Percentiles rank a stretch among this genome's conserved stretches.
These are phyloP conservation scores for Brachypodius melanocephalos DNA, from an alignment of 2,113 vertebrate species.

Conservation along the genomic window DNA sequence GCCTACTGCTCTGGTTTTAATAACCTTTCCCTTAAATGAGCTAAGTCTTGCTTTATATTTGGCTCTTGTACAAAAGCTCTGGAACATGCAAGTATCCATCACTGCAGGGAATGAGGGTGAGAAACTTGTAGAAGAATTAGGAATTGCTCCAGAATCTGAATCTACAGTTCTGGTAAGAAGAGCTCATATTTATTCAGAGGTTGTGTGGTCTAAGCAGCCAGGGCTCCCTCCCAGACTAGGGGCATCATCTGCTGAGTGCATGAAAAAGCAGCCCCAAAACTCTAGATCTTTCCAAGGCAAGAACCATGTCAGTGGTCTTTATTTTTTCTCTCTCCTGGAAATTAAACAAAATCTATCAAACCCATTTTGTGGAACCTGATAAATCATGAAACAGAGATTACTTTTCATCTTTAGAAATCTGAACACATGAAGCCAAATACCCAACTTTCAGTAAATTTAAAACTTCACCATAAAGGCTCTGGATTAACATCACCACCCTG, in stretches of 20 bases:
- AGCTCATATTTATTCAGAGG: neutral
- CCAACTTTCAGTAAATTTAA: neutral
- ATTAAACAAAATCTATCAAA: neutral
- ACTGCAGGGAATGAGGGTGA: neutral
- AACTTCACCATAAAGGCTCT: neutral
- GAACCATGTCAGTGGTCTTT: neutral
- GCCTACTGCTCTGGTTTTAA: neutral
- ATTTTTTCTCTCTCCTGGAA: neutral
- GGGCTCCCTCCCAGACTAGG: neutral
- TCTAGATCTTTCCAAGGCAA: neutral
- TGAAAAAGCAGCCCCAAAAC: neutral
- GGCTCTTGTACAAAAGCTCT: neutral
- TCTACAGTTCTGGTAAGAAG: neutral
- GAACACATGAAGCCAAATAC: neutral
- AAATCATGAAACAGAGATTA: neutral
- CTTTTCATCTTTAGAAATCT: neutral
- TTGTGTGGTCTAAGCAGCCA: neutral
- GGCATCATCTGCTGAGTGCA: neutral
- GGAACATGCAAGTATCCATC: neutral
- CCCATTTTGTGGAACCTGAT: neutral
- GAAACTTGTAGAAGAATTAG: neutral
- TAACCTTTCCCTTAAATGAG: neutral
- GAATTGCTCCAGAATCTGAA: neutral
- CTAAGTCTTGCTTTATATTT: neutral
- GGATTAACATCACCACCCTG: accelerated